phyloP scores from a whole-genome alignment of 2,113 vertebrate genomes.

The Saccopteryx bilineata region DNA sequence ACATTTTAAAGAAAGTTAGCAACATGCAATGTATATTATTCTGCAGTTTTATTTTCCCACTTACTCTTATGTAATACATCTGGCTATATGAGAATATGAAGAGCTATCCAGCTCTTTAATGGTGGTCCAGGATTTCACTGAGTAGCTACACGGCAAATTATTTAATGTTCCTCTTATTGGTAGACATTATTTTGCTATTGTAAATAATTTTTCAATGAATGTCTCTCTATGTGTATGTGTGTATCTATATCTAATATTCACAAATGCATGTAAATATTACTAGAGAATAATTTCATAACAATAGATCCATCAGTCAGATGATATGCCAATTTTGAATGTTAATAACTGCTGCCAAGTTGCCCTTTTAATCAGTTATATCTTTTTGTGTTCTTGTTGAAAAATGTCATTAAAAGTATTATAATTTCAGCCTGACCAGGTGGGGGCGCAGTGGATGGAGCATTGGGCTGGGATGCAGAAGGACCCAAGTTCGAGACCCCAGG shows the following conservation, averaged over 20 bases:
- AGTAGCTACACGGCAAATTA: neutral
- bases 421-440: too few relatives aligned
- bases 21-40: neutral
- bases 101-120: neutral
- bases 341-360: neutral
- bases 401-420: neutral
- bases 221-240: neutral
- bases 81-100: neutral
- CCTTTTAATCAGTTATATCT: neutral
- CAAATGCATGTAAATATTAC: neutral
- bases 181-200: neutral
- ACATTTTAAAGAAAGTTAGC: neutral
- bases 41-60: neutral
- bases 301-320: neutral
- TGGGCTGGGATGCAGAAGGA: too few relatives aligned
- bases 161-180: neutral
- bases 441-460: too few relatives aligned
- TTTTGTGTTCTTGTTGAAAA: neutral
- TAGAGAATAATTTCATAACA: neutral
- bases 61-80: neutral
- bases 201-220: neutral
- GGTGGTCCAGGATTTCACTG: neutral
- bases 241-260: too few relatives aligned
- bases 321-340: neutral
- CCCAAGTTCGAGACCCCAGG: too few relatives aligned